A percentile compares a stretch with the other conserved stretches of the same genome.
Evolutionary conservation across 2,113 vertebrate species (phyloP).

Genomic region (Melanerpes aurifrons): DNA sequence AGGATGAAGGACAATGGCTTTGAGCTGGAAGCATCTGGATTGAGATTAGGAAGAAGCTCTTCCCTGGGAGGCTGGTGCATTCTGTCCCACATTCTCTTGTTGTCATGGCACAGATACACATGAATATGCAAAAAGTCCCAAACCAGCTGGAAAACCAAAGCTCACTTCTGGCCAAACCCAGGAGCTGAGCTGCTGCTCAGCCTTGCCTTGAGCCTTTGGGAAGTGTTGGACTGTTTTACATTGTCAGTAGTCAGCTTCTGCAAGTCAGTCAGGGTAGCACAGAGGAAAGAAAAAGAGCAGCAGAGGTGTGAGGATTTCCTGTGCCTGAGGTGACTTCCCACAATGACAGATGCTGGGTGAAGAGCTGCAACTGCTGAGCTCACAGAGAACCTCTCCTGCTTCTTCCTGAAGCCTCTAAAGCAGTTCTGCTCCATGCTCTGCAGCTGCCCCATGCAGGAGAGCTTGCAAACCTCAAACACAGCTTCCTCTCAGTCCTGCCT

Average conservation of each 20-base stretch:
- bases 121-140: accelerated
- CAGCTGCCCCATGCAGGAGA: background rate
- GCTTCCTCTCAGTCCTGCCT: no score
- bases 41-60: no score
- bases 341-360: background rate
- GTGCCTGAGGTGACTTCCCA: background rate
- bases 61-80: no score
- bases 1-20: no score
- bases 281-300: background rate
- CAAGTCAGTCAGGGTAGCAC: background rate
- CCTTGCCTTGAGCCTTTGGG: background rate
- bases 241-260: background rate
- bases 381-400: no score
- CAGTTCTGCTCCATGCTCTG: background rate
- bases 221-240: background rate
- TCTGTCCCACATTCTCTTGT: background rate
- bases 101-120: background rate
- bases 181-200: background rate
- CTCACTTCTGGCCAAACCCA: background rate
- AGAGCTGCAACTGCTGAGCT: accelerated
- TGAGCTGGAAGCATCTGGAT: no score
- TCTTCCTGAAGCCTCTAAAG: background rate
- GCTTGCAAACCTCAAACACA: background rate
- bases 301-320: background rate
- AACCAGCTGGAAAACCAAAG: background rate